These are phyloP conservation scores for Chrysopilus asiliformis DNA, from an alignment of 2,888 invertebrate genomes.

Conservation along the genomic window DNA sequence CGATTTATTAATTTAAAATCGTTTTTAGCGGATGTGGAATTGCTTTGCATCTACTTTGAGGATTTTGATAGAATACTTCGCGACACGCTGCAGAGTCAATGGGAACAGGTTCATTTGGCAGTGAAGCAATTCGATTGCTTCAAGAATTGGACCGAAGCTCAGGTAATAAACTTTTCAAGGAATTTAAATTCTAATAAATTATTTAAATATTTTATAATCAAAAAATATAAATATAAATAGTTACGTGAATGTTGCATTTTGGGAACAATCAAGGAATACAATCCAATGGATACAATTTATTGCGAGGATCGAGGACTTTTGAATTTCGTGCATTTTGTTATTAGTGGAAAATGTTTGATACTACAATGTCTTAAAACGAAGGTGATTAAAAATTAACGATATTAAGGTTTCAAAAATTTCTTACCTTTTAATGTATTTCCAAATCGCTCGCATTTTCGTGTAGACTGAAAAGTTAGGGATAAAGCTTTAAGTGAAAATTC, in stretches of 20 bases:
- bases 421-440: too few species aligned
- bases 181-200: neutral
- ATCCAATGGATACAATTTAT: slow-evolving; percentile 28
- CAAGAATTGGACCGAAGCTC: slow-evolving; percentile 22
- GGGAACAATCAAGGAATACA: slow-evolving; percentile 23
- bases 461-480: too few species aligned
- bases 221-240: slow-evolving; percentile 2
- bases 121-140: slow-evolving; percentile 28
- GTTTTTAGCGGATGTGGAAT: slow-evolving; percentile 42
- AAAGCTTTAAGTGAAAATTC: too few species aligned
- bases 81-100: slow-evolving; percentile 25
- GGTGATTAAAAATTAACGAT: slow-evolving; percentile 15
- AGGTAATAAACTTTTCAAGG: slow-evolving; percentile 18
- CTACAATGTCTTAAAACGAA: slow-evolving; percentile 28
- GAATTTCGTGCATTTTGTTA: slow-evolving; percentile 28
- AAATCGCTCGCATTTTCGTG: too few species aligned
- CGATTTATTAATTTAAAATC: too few species aligned
- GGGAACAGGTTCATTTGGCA: slow-evolving; percentile 25
- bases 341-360: slow-evolving; percentile 32
- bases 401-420: too few species aligned
- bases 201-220: neutral
- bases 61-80: slow-evolving; percentile 38
- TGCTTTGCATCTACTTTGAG: slow-evolving; percentile 46
- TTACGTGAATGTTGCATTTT: slow-evolving; percentile 14
- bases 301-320: slow-evolving; percentile 25